These are phyloP conservation scores for Tenualosa ilisha DNA, from an alignment of 2,797 vertebrate species.

Conservation along the genomic window DNA sequence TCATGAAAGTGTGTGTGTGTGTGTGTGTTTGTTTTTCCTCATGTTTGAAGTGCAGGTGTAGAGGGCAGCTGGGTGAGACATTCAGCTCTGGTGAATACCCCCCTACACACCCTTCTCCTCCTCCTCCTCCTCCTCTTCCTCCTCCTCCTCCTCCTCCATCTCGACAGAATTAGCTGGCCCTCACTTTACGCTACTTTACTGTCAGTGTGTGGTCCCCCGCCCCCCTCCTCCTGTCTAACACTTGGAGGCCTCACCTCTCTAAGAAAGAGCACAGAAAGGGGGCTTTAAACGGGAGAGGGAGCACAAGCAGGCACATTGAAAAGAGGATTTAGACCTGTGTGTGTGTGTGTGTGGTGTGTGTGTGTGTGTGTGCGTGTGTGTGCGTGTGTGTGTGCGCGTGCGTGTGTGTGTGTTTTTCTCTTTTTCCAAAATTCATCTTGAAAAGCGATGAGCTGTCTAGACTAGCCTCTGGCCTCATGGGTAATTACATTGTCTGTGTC, in stretches of 20 bases:
- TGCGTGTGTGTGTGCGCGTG: neutral
- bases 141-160: slow-evolving; percentile 2
- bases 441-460: slow-evolving; percentile 51
- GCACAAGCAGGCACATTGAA: slow-evolving; percentile 33
- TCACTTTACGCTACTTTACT: slow-evolving; percentile 15
- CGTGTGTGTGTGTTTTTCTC: neutral
- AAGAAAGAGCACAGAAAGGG: neutral
- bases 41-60: slow-evolving; percentile 17
- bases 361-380: slow-evolving; percentile 8
- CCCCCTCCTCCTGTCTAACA: neutral
- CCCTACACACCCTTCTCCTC: slow-evolving; percentile 57
- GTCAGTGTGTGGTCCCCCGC: slow-evolving; percentile 28
- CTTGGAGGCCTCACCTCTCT: slow-evolving; percentile 47
- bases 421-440: slow-evolving; percentile 53
- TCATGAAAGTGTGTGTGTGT: neutral
- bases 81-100: slow-evolving; percentile 49
- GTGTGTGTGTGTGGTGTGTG: neutral
- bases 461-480: slow-evolving; percentile 40
- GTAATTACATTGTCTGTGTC: slow-evolving; percentile 63
- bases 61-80: slow-evolving; percentile 8
- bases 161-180: neutral
- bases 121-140: slow-evolving; percentile 14
- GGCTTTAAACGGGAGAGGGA: slow-evolving; percentile 15
- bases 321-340: slow-evolving; percentile 54
- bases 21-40: neutral